Conservation (phyloP, 64 coral and sea anemone genomes). For the Platygyra sinensis region DNA sequence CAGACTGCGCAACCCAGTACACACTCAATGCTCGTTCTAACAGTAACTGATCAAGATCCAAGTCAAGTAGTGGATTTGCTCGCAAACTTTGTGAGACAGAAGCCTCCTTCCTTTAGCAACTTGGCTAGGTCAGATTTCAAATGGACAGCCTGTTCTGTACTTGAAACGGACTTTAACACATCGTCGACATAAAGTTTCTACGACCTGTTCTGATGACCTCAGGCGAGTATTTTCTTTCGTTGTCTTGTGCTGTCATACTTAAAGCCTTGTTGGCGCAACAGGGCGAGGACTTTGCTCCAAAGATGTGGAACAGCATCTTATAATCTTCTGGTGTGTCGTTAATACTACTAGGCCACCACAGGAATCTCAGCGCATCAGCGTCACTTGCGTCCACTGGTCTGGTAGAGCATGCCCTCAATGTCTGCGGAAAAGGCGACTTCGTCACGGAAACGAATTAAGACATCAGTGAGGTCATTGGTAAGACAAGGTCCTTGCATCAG, state of each 20-base stretch:
- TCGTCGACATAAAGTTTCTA: constrained; percentile 57
- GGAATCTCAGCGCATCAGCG: constrained; percentile 22
- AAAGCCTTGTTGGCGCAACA: constrained; percentile 42
- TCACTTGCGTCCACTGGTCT: constrained; percentile 12
- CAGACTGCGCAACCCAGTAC: constrained; percentile 36
- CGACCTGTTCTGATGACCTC: background rate
- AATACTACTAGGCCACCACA: constrained; percentile 27
- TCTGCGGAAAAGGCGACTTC: constrained; percentile 44
- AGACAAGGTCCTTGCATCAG: constrained; percentile 32
- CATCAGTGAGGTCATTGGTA: constrained; percentile 5
- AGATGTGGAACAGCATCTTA: constrained; percentile 46
- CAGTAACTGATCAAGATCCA: constrained; percentile 51
- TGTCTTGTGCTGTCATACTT: constrained; percentile 40
- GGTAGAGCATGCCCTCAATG: constrained; percentile 51
- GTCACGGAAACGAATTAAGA: constrained; percentile 46
- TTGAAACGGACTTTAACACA: constrained; percentile 12
- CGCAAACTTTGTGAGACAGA: constrained; percentile 18
- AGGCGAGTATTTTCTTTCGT: background rate
- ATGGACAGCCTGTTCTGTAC: background rate
- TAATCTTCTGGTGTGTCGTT: background rate
- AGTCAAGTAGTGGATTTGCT: constrained; percentile 18
- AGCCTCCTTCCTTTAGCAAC: constrained; percentile 34
- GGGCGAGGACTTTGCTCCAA: constrained; percentile 27
- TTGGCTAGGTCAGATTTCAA: background rate
- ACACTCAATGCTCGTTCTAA: constrained; percentile 52